Evolutionary conservation across 2,888 invertebrate genomes (phyloP), one percentile per base, ranked within the genome.

Genomic region (Chloromyia formosa): DNA sequence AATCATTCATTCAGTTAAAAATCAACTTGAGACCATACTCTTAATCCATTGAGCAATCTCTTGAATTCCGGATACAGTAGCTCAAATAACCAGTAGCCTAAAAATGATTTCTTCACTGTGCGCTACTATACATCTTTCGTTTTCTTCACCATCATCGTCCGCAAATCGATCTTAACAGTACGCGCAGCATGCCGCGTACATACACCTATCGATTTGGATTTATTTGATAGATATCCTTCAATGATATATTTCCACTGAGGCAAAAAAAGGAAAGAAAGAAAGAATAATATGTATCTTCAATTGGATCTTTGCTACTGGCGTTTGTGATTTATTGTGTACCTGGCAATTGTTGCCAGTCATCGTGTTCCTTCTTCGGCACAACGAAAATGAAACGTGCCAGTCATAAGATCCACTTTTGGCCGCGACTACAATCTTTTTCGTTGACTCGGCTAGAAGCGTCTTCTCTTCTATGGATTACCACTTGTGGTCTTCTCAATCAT

Each of bases 241-340:
- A 71, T 71, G 71, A 71, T 71, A 35, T 56, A 56, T 56, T 56
- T 35, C 27, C 27, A 35, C 7, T 35, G 27, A 2, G 27, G 27
- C 27, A 35, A 35, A 35, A 7, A 35, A 35, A 4, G 3, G 7
- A 35, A 35, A 35, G 2, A 7, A 35, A 35, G 27, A 35, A 35
- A 35, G 27, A 40, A 56, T 35, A 66, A 56, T n/a, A 49, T n/a
- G 16, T 71, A 54, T 69, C 56, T 71, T 71, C 40, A 58, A 71
- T 71, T 71, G 71, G 56, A 71, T 71, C 71, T 71, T 56, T 40
- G 71, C 71, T 71, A 71, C 71, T 71, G 71, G 71, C 71, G 71
- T 71, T 71, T 71, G 71, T 71, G 71, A 71, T 71, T 71, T 71
- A 71, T 71, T 71, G 71, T 71, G 71, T 71, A 45, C 45, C 58